Conservation (phyloP, 2,797 vertebrate species). For the Coccyzus lansbergi region DNA sequence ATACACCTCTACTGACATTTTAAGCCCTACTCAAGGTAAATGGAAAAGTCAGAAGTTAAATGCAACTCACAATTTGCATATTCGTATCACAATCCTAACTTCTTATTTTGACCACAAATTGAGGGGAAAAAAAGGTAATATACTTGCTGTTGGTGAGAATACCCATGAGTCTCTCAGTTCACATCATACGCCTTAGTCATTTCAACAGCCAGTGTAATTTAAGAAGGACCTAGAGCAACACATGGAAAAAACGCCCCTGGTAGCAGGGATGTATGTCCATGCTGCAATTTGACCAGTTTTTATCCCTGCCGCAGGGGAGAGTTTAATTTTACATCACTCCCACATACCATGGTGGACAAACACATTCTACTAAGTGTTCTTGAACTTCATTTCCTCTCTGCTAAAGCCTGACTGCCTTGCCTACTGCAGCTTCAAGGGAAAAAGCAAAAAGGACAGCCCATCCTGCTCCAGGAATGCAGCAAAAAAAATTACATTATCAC, state of each 20-base stretch:
- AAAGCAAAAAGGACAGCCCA: neutral
- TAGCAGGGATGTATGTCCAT: neutral
- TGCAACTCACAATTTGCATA: neutral
- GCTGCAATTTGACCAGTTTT: neutral
- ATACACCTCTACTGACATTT: neutral
- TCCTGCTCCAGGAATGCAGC: neutral
- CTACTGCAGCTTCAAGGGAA: neutral
- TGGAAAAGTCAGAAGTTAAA: neutral
- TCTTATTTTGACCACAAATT: neutral
- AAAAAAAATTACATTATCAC: neutral
- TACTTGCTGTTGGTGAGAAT: neutral
- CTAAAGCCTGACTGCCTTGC: neutral
- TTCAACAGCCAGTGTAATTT: neutral
- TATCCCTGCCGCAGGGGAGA: neutral
- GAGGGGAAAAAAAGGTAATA: neutral
- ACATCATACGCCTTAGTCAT: neutral
- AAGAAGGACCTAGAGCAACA: slow-evolving; percentile 10
- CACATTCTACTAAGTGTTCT: neutral
- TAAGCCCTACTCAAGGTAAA: neutral
- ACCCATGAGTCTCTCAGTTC: neutral
- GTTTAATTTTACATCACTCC: slow-evolving; percentile 14
- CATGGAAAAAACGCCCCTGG: neutral
- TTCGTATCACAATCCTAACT: neutral
- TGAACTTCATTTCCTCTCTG: neutral
- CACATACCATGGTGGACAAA: neutral